A percentile compares a stretch with the other conserved stretches of the same genome.
phyloP scores from a whole-genome alignment of 2,888 invertebrate genomes.

The Meiosimyza platycephala region DNA sequence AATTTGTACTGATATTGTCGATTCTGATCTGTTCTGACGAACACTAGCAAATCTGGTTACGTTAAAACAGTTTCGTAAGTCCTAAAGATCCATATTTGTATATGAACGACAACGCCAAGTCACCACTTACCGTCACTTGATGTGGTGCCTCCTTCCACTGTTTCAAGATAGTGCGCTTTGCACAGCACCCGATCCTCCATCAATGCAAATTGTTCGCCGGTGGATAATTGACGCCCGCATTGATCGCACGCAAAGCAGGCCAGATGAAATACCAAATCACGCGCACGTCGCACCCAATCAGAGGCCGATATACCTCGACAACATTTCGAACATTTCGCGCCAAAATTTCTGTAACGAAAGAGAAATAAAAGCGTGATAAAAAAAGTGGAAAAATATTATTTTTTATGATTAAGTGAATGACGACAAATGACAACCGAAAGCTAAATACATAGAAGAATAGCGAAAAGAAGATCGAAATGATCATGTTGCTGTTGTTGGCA shows the following conservation, averaged over 20 bases:
- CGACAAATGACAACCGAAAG: not conserved
- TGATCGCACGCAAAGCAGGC: constrained; percentile 99
- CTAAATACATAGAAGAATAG: not conserved
- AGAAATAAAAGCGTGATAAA: constrained; percentile 11
- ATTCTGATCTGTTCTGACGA: too few species aligned
- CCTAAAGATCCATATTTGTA: not conserved
- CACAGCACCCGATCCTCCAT: constrained; percentile 95
- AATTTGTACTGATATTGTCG: too few species aligned
- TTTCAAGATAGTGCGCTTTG: constrained; percentile 96
- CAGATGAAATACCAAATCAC: constrained; percentile 95
- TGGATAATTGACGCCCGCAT: constrained; percentile 90
- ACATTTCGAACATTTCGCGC: constrained; percentile 96
- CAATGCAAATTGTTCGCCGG: constrained; percentile 97
- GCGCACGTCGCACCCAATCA: constrained; percentile 97
- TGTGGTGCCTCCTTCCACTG: constrained; percentile 90
- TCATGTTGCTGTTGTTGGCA: not conserved
- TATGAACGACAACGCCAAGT: not conserved
- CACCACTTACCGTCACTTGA: constrained; percentile 83
- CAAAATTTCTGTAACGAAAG: constrained; percentile 83
- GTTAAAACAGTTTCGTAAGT: not conserved
- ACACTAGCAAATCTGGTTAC: not conserved
- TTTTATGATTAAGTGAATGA: not conserved
- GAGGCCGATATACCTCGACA: constrained; percentile 91
- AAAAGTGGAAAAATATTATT: constrained; percentile 1
- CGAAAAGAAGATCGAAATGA: not conserved